Percentiles rank a stretch among this genome's conserved stretches.
These are phyloP conservation scores for Harpegnathos saltator DNA, from an alignment of 1,140 invertebrate genomes.

Conservation along the genomic window DNA sequence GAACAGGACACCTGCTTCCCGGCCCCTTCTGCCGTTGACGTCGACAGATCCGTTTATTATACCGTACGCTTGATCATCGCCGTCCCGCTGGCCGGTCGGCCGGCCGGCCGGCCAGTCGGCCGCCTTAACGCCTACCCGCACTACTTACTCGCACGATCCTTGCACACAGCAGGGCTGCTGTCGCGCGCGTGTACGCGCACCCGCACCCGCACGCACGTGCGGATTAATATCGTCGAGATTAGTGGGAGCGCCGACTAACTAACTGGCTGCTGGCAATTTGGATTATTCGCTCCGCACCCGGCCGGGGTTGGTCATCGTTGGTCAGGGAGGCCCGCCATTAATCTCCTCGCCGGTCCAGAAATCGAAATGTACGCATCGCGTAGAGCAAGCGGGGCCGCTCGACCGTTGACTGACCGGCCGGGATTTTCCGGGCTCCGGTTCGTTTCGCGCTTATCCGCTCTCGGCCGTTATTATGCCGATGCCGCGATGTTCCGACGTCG, in stretches of 20 bases:
- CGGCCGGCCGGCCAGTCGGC: conserved; percentile 56
- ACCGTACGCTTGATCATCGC: conserved; percentile 73
- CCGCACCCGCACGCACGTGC: conserved; percentile 36
- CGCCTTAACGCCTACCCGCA: conserved; percentile 69
- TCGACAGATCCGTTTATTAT: conserved; percentile 82
- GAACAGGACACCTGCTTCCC: conserved; percentile 78
- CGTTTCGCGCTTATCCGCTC: not conserved
- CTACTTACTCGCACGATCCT: conserved; percentile 58
- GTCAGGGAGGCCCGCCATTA: conserved; percentile 56
- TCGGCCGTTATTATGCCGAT: too few species aligned
- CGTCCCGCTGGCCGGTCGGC: conserved; percentile 49
- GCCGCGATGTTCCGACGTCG: too few species aligned
- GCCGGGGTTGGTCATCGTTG: conserved; percentile 21
- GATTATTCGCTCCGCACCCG: conserved; percentile 41
- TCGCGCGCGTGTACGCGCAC: conserved; percentile 12
- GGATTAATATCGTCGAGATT: conserved; percentile 74
- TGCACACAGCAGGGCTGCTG: conserved; percentile 23
- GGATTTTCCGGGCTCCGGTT: conserved; percentile 20
- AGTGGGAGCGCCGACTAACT: conserved; percentile 73
- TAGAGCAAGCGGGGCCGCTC: not conserved
- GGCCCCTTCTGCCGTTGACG: conserved; percentile 80
- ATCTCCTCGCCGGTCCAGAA: conserved; percentile 63
- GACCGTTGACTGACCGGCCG: not conserved
- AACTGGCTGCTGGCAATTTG: conserved; percentile 72
- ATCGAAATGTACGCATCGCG: conserved; percentile 54